These are phyloP conservation scores for Batillaria attramentaria DNA, from an alignment of 1,140 invertebrate species.

Conservation along the genomic window DNA sequence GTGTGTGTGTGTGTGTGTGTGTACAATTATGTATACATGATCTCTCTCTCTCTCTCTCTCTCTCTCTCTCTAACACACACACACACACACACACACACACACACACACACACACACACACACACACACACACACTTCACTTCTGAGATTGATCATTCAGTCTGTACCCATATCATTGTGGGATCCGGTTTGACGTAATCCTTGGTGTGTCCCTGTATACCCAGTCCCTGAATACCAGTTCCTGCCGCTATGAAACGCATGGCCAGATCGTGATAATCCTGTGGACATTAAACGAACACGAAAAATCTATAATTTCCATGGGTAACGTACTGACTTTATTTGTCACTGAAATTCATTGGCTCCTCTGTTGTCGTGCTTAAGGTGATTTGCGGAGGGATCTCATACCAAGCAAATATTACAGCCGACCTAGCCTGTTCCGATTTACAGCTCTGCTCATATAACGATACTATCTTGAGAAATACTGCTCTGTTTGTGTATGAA, in stretches of 20 bases:
- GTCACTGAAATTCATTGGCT: too few species aligned
- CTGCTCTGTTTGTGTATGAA: too few species aligned
- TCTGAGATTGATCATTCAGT: neutral
- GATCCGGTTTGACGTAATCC: constrained; percentile 1
- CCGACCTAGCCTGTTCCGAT: too few species aligned
- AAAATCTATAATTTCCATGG: too few species aligned
- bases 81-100: neutral
- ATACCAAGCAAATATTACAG: too few species aligned
- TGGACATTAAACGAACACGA: too few species aligned
- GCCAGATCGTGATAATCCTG: constrained; percentile 9
- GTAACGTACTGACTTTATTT: too few species aligned
- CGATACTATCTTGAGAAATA: too few species aligned
- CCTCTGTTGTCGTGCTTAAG: too few species aligned
- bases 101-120: neutral
- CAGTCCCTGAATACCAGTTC: neutral
- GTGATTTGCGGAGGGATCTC: too few species aligned
- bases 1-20: constrained; percentile 5
- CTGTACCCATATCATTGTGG: neutral
- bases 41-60: neutral
- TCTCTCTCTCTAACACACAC: constrained; percentile 1
- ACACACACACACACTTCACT: neutral
- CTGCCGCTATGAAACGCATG: neutral
- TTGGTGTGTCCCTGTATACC: constrained; percentile 6
- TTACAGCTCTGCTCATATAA: too few species aligned
- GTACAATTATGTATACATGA: neutral